Conservation (phyloP, 2,888 invertebrate genomes). For the Asteroscopus sphinx region DNA sequence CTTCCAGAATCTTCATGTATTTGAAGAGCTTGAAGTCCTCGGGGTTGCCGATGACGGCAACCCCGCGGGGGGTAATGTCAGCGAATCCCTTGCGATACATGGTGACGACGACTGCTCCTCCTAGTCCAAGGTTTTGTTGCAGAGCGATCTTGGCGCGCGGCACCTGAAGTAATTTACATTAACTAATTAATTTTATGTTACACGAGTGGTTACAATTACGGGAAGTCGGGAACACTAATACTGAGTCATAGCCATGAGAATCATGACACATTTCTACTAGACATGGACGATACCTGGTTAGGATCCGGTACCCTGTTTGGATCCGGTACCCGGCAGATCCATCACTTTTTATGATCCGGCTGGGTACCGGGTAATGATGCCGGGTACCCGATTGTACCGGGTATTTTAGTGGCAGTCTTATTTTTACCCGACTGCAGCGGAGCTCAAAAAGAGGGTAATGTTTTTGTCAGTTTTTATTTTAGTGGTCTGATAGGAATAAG, state of each 20-base stretch:
- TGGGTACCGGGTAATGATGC: too few relatives aligned
- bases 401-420: too few relatives aligned
- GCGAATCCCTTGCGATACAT: constrained; percentile 97
- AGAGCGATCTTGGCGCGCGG: constrained; percentile 95
- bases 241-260: too few relatives aligned
- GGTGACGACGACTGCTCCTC: constrained; percentile 98
- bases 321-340: too few relatives aligned
- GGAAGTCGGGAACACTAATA: constrained; percentile 30
- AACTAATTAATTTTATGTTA: constrained; percentile 32
- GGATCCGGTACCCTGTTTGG: too few relatives aligned
- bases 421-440: too few relatives aligned
- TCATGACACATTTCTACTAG: neutral
- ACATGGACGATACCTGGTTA: too few relatives aligned
- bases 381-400: too few relatives aligned
- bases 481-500: too few relatives aligned
- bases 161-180: constrained; percentile 88
- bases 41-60: constrained; percentile 84
- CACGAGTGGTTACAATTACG: constrained; percentile 26
- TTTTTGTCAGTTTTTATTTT: too few relatives aligned
- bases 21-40: constrained; percentile 94
- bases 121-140: constrained; percentile 99
- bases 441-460: too few relatives aligned
- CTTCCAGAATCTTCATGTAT: constrained; percentile 94
- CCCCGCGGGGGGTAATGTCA: constrained; percentile 79
- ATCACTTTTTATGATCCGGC: too few relatives aligned